These are phyloP conservation scores for Tubulanus polymorphus DNA, from an alignment of 2,888 invertebrate species.

Conservation along the genomic window DNA sequence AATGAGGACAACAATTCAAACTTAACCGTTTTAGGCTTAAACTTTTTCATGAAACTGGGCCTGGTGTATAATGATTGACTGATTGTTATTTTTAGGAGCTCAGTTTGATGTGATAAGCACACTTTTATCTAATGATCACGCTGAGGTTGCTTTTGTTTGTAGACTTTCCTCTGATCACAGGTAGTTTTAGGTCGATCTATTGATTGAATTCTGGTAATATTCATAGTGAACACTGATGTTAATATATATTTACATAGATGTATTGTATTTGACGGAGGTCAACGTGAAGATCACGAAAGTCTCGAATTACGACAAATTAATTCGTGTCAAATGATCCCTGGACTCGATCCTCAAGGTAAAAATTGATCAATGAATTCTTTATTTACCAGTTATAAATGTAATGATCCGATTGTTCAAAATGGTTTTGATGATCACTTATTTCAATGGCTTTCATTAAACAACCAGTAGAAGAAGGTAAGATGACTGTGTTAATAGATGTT, in stretches of 20 bases:
- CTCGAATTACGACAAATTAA: conserved; percentile 31
- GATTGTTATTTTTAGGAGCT: conserved; percentile 23
- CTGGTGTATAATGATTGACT: background rate
- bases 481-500: too few species aligned
- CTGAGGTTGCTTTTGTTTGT: conserved; percentile 24
- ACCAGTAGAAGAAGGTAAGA: conserved; percentile 2
- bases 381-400: too few species aligned
- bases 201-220: too few species aligned
- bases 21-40: too few species aligned
- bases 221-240: too few species aligned
- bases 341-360: conserved; percentile 34
- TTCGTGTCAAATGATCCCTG: conserved; percentile 33
- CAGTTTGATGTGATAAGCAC: conserved; percentile 18
- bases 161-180: conserved; percentile 35
- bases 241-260: conserved; percentile 20
- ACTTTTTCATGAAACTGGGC: background rate
- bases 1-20: too few species aligned
- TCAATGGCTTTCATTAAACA: too few species aligned
- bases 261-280: conserved; percentile 35
- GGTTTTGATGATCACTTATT: too few species aligned
- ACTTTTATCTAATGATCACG: conserved; percentile 18
- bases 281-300: conserved; percentile 27
- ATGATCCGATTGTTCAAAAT: too few species aligned
- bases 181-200: too few species aligned
- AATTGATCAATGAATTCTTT: too few species aligned